phyloP scores from a whole-genome alignment of 2,888 invertebrate genomes.

The Drosophila eohydei region DNA sequence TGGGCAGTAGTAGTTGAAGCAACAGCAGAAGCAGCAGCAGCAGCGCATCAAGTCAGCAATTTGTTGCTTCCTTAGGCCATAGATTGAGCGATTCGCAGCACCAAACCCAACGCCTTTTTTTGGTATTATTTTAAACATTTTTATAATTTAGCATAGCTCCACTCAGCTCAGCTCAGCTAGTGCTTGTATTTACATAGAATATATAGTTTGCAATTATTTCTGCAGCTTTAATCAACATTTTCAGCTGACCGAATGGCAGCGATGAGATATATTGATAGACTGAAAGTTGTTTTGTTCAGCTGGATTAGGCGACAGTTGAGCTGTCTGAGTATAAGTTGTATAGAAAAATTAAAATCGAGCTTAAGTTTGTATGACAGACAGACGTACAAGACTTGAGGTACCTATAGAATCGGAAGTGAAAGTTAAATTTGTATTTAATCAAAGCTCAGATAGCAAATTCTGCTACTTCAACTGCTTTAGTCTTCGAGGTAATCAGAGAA shows the following conservation, averaged over 20 bases:
- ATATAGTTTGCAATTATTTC: slow-evolving; percentile 47
- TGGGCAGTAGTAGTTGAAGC: slow-evolving; percentile 17
- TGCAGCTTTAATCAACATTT: slow-evolving; percentile 12
- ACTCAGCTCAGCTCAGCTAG: neutral
- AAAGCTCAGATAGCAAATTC: too few species aligned
- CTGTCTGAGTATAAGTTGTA: too few species aligned
- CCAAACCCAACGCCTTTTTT: slow-evolving; percentile 76
- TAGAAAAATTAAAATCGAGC: too few species aligned
- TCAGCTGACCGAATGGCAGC: slow-evolving; percentile 32
- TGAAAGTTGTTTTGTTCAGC: neutral
- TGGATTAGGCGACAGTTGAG: too few species aligned
- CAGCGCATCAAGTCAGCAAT: slow-evolving; percentile 54
- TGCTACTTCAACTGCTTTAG: neutral
- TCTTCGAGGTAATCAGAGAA: too few species aligned
- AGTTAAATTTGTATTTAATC: neutral
- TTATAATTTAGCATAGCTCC: slow-evolving; percentile 63
- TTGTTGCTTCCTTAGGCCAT: slow-evolving; percentile 62
- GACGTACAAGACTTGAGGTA: neutral
- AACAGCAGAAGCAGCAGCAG: slow-evolving; percentile 16
- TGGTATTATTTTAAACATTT: slow-evolving; percentile 77
- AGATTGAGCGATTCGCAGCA: slow-evolving; percentile 76
- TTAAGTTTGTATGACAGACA: neutral
- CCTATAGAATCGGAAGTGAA: neutral
- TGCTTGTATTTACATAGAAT: slow-evolving; percentile 54
- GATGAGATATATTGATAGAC: neutral